Base-by-base conservation (phyloP, 1,140 invertebrate species). In the Polypedilum pembai region DNA sequence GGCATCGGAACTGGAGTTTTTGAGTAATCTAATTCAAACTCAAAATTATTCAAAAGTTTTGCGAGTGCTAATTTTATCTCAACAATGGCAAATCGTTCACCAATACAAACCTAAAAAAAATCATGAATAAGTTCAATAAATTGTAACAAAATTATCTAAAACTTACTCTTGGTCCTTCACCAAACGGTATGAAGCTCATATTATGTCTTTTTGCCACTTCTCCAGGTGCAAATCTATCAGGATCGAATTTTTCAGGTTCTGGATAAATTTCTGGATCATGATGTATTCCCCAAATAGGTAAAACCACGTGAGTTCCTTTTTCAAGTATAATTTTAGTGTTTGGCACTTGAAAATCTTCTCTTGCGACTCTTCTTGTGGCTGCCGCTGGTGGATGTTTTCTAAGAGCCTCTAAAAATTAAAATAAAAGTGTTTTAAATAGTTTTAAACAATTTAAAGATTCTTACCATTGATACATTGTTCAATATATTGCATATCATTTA, bases 101-200 rank as follows among this genome's bases (percentile, higher is more conserved):
- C 17, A 7, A 69, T 69, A 18, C 65, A 69, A 18, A 69, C 83
- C 45, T 20, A 18, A 69, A 69, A n/a, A 66, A 66, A 66, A 12
- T 66, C 18, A n/a, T 12, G 17, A 69, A 45, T 74, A 56, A 20
- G 33, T 41, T 17, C 0, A 56, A 40, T 81, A n/a, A 78, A 76
- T n/a, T n/a, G n/a, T 21, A 77, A 74, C 17, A 79, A 40, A 65
- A 76, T 69, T 78, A 81, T 83, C 86, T 87, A 74, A 88, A 86
- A 77, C 87, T 88, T 78, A 87, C 87, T 73, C 89, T 83, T 0
- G 87, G 87, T n/a, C 90, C 90, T 74, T 89, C 87, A 41, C 90
- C 90, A 78, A 92, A 92, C 1, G 90, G 88, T 17, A 92, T 83
- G 77, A 86, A 91, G 0, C 86, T 78, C 76, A 84, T 86, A 2